Percentiles rank a stretch among this genome's conserved stretches.
These are phyloP conservation scores for Crypturellus tataupa DNA, from an alignment of 2,797 vertebrate species.

Conservation along the genomic window DNA sequence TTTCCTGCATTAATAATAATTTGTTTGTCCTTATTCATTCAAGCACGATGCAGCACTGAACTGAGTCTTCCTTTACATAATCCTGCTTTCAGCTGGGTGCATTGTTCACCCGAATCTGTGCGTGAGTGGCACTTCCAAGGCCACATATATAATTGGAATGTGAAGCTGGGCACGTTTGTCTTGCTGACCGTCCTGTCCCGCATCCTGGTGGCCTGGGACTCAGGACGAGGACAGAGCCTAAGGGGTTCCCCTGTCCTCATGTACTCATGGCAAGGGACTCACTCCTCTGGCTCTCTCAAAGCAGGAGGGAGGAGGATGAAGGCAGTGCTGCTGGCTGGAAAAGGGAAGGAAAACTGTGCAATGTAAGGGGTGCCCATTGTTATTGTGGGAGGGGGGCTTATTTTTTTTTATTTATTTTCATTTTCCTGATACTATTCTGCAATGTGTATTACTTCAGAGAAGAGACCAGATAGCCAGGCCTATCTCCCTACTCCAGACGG, in stretches of 20 bases:
- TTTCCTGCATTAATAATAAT: slow-evolving; percentile 6
- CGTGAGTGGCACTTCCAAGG: neutral
- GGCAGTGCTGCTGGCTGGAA: neutral
- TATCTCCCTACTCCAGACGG: slow-evolving; percentile 16
- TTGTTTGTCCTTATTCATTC: slow-evolving; percentile 19
- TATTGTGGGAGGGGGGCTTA: neutral
- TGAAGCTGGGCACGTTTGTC: neutral
- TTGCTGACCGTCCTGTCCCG: neutral
- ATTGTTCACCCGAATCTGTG: neutral
- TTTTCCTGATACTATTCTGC: neutral
- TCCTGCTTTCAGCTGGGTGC: neutral
- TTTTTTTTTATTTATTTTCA: neutral
- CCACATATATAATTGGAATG: no score
- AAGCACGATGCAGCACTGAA: neutral
- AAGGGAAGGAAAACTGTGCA: neutral
- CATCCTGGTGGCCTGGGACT: accelerated
- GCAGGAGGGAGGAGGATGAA: accelerated
- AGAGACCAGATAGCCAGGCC: neutral
- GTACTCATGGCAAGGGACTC: no score
- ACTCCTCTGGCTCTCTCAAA: neutral
- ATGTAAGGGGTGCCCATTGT: accelerated
- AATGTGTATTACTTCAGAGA: neutral
- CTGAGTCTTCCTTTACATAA: neutral
- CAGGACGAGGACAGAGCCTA: neutral
- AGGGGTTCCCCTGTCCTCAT: no score